Evolutionary conservation across 2,888 invertebrate species (phyloP), one percentile per base, ranked within the genome.

Genomic region (Drosophila maculinotata): DNA sequence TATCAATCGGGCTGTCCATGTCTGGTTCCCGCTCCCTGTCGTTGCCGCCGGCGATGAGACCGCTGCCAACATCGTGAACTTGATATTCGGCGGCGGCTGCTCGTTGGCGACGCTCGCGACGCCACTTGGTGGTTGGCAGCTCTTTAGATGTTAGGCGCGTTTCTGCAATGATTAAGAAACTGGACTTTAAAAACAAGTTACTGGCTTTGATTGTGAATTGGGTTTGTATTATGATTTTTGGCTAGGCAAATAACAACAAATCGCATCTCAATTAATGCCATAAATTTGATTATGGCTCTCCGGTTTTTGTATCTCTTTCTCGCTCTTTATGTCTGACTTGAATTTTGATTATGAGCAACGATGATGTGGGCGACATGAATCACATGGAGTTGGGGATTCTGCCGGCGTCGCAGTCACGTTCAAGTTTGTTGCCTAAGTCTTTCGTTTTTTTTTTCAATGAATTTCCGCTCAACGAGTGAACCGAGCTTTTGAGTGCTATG

Each of bases 101-200:
- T 1, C 93, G 92, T 52, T 92, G 90, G 20, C 95, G 93, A 33
- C 95, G 93, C 72, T 95, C 95, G 48, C 95, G 93, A 66, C 95
- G 93, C 95, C 95, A 95, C 91, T 95, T 95, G 52, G 94, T 93
- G 6, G 95, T 95, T 62, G 93, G 92, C 69, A 94, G 91, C 80
- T 95, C 95, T 90, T 94, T 95, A 53, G 92, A 91, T 52, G 90
- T 89, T 76, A 91, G 80, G 62, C 91, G 90, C 74, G 90, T 86
- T 81, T 92, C 91, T 91, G 82, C 20, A 89, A 89, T 63, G 69
- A 56, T 60, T 65, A 75, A 67, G 51, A 59, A 54, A 54, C 63
- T 51, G 51, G 53, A 62, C 38, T 56, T 65, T 31, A 38, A 41
- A 72, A 69, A 68, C 66, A 30, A 60, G 69, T 67, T 66, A 57